Evolutionary conservation across 2,888 invertebrate genomes (phyloP), one percentile per base, ranked within the genome.

Genomic region (Xanthia togata): DNA sequence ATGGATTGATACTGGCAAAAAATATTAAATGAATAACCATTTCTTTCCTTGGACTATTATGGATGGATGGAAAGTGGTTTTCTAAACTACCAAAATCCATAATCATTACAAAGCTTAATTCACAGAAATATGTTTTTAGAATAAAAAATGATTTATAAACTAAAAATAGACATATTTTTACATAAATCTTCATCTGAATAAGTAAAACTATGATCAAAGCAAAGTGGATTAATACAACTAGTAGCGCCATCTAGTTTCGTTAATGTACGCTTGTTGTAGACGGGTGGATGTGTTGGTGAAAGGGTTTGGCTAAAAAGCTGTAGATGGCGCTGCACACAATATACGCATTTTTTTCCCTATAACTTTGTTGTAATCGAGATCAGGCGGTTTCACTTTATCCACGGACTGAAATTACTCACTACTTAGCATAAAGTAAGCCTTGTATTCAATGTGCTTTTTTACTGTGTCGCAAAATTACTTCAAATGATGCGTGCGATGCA

Each of bases 271-370:
- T 67, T 26, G 3, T 41, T 68, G 5, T 41, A 67, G 6, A 47
- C 47, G 0, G 23, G 4, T 35, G 14, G 0, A 6, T 35, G 11
- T 50, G 1, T 31, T 14, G 23, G 12, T 59, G 4, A 67, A 59
- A n/a, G 4, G 14, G 20, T 84, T 84, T 20, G 12, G 0, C 0
- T 38, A 23, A 4, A 4, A 26, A 4, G 26, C 8, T 53, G 31
- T 72, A 82, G 83, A 83, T 82, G 86, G 86, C 78, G 72, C 62
- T 82, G 44, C 44, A 71, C 26, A 31, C 9, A 63, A 47, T 17
- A 23, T 9, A 67, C 3, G 1, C 5, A 41, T 11, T 44, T 17
- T 26, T 60, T 55, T 47, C 31, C 14, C 1, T 35, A 14, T 31
- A 53, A 3, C n/a, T 35, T n/a, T 38, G 20, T 70, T 53, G 11